These are phyloP conservation scores for Tenualosa ilisha DNA, from an alignment of 2,797 vertebrate species.

Conservation along the genomic window DNA sequence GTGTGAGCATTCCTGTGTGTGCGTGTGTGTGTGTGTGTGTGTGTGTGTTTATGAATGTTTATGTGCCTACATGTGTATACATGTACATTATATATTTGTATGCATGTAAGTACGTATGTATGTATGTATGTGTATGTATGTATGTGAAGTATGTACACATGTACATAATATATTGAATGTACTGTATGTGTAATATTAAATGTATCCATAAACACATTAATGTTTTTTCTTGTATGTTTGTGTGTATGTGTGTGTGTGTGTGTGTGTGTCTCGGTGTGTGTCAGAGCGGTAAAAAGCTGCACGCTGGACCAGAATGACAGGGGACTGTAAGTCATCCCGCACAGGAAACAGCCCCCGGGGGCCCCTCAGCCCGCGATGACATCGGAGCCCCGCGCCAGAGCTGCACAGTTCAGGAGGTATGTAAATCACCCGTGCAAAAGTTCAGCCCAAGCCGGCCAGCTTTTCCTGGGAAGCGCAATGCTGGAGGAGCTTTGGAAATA, in stretches of 20 bases:
- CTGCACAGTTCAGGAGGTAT: conserved; percentile 51
- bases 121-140: not conserved
- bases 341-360: conserved; percentile 63
- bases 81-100: not conserved
- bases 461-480: conserved; percentile 55
- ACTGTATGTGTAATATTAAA: not conserved
- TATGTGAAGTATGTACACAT: not conserved
- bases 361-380: conserved; percentile 55
- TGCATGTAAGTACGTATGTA: not conserved
- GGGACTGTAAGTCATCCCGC: conserved; percentile 65
- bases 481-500: conserved; percentile 52
- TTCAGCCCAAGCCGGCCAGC: conserved; percentile 46
- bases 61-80: not conserved
- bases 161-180: not conserved
- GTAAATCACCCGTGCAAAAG: conserved; percentile 61
- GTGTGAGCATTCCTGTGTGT: not conserved
- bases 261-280: conserved; percentile 22
- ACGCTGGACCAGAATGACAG: conserved; percentile 41
- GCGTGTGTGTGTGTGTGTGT: not conserved
- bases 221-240: not conserved
- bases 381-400: conserved; percentile 55
- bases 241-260: not conserved
- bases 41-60: not conserved
- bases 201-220: not conserved
- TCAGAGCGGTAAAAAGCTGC: conserved; percentile 34